These are phyloP conservation scores for Scaptomyza graminum DNA, from an alignment of 1,140 invertebrate species.

Conservation along the genomic window DNA sequence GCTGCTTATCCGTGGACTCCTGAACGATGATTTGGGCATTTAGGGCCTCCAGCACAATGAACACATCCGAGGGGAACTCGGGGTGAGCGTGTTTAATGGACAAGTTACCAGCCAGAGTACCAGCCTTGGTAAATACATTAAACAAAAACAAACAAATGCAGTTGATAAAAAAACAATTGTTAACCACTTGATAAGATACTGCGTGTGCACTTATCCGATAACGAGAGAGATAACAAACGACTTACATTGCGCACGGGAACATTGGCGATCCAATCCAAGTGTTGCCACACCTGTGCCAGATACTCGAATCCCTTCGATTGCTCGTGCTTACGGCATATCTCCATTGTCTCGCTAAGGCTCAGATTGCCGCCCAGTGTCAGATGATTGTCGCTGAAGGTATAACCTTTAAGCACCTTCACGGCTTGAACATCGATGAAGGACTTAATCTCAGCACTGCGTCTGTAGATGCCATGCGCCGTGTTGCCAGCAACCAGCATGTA, in stretches of 20 bases:
- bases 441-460: slow-evolving; percentile 83
- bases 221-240: slow-evolving; percentile 26
- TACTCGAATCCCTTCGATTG: slow-evolving; percentile 85
- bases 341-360: slow-evolving; percentile 87
- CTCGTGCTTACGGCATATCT: slow-evolving; percentile 85
- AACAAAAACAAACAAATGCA: slow-evolving; percentile 2
- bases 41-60: slow-evolving; percentile 88
- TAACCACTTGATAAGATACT: slow-evolving; percentile 30
- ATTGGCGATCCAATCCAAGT: slow-evolving; percentile 89
- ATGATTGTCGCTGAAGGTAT: slow-evolving; percentile 19
- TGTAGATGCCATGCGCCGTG: slow-evolving; percentile 87
- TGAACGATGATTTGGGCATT: slow-evolving; percentile 84
- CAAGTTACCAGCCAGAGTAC: slow-evolving; percentile 91
- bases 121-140: slow-evolving; percentile 83
- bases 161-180: slow-evolving; percentile 19
- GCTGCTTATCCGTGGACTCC: slow-evolving; percentile 30
- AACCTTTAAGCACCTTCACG: slow-evolving; percentile 86
- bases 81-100: slow-evolving; percentile 89
- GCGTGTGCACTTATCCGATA: slow-evolving; percentile 13
- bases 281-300: slow-evolving; percentile 84
- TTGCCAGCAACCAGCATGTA: slow-evolving; percentile 86
- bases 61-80: slow-evolving; percentile 92
- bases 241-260: slow-evolving; percentile 89
- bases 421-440: slow-evolving; percentile 90
- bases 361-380: slow-evolving; percentile 88